phyloP scores from a whole-genome alignment of 2,888 invertebrate genomes.

The Rhynchonema sp. region DNA sequence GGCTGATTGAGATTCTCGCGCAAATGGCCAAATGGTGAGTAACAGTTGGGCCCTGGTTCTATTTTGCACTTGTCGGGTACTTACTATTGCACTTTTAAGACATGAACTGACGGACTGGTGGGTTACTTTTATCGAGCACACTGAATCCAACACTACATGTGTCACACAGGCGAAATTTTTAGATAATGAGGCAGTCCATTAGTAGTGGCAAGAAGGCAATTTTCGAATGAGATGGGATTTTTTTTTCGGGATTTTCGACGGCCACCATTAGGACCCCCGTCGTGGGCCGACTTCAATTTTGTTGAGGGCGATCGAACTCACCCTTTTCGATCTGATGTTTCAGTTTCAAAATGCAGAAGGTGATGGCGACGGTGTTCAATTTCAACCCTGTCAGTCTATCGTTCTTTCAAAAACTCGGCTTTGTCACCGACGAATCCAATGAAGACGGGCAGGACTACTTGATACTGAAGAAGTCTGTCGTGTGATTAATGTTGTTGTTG shows the following conservation, averaged over 20 bases:
- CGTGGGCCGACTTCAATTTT: too few species aligned
- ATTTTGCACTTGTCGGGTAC: not conserved
- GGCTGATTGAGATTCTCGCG: constrained; percentile 57
- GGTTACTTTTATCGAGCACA: too few species aligned
- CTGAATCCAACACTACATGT: too few species aligned
- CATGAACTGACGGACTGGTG: too few species aligned
- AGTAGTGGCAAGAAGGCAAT: too few species aligned
- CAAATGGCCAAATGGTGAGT: constrained; percentile 40
- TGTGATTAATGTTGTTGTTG: too few species aligned
- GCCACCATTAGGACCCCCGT: too few species aligned
- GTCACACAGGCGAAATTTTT: too few species aligned
- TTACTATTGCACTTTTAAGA: not conserved
- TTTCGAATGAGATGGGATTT: not conserved
- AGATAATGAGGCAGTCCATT: too few species aligned
- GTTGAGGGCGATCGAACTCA: not conserved
- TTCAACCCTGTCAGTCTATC: constrained; percentile 16
- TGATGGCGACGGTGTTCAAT: constrained; percentile 21
- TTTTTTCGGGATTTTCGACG: not conserved
- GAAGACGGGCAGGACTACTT: not conserved
- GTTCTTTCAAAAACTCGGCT: constrained; percentile 21
- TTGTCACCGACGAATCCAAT: constrained; percentile 10
- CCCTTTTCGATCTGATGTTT: constrained; percentile 3
- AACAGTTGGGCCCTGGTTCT: not conserved
- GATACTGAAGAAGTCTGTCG: not conserved
- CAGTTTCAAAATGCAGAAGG: constrained; percentile 17